A percentile compares a stretch with the other conserved stretches of the same genome.
phyloP scores from a whole-genome alignment of 2,113 vertebrate species.

The Campylomormyrus tamandua region DNA sequence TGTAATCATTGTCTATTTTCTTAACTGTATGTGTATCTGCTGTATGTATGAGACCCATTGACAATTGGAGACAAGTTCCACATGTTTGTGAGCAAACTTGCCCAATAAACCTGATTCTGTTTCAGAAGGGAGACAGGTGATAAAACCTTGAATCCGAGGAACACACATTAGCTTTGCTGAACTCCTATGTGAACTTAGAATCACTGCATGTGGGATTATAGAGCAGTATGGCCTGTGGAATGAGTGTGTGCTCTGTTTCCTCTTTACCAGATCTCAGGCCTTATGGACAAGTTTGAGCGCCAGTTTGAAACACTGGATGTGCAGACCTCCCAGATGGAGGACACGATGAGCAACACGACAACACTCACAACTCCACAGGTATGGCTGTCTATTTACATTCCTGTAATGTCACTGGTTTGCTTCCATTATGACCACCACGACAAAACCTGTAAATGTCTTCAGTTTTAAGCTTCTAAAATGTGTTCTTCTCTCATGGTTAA shows the following conservation, averaged over 20 bases:
- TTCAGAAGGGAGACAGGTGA: not conserved
- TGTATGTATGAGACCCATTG: not conserved
- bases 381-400: slow-evolving; percentile 23
- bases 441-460: not conserved
- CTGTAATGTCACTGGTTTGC: not conserved
- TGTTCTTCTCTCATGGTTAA: not conserved
- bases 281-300: slow-evolving; percentile 91
- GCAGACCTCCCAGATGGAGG: slow-evolving; percentile 91
- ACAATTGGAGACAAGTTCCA: not conserved
- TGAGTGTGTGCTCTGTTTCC: not conserved
- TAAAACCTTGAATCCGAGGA: not conserved
- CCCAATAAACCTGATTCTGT: not conserved
- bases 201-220: not conserved
- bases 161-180: not conserved
- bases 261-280: slow-evolving; percentile 70
- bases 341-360: slow-evolving; percentile 91
- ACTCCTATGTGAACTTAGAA: not conserved
- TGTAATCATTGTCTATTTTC: not conserved
- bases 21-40: not conserved
- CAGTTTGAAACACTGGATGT: slow-evolving; percentile 95
- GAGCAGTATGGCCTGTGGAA: not conserved
- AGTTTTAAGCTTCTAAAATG: not conserved
- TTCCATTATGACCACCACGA: not conserved
- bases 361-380: slow-evolving; percentile 92
- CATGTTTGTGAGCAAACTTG: not conserved